Percentiles rank a stretch among this genome's conserved stretches.
Conservation (phyloP, 2,888 invertebrate species). For the Agrochola litura region DNA sequence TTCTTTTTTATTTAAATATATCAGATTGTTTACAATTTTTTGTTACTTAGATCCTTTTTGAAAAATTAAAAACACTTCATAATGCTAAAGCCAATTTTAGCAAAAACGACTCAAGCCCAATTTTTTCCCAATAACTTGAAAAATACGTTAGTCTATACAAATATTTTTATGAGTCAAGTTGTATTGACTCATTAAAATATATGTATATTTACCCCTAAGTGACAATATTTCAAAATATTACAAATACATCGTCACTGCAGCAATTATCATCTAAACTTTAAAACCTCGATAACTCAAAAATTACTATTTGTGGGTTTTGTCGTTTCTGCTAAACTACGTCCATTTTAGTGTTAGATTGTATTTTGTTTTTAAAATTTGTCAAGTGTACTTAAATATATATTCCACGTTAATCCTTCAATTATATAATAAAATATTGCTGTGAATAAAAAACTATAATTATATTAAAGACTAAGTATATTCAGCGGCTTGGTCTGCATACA, state of each 20-base stretch:
- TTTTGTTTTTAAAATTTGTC: no score
- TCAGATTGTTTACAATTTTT: neutral
- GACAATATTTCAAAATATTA: slow-evolving; percentile 7
- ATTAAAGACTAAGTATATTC: neutral
- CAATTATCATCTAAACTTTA: slow-evolving; percentile 2
- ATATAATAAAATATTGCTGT: no score
- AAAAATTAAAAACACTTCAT: neutral
- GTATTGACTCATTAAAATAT: neutral
- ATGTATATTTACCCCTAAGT: neutral
- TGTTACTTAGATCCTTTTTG: neutral
- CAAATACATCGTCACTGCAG: slow-evolving; percentile 1
- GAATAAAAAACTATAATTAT: no score
- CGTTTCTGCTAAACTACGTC: neutral
- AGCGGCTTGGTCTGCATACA: neutral
- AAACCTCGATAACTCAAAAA: slow-evolving; percentile 10
- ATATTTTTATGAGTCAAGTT: no score
- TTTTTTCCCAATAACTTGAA: slow-evolving; percentile 3
- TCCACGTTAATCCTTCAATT: no score
- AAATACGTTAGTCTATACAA: neutral
- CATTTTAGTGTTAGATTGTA: no score
- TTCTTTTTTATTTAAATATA: neutral
- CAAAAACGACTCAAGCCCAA: slow-evolving; percentile 11
- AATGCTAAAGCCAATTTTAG: slow-evolving; percentile 2
- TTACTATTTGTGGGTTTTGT: neutral
- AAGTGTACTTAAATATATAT: no score